These are phyloP conservation scores for Sitta carolinensis DNA, from an alignment of 2,797 vertebrate genomes.

Conservation along the genomic window DNA sequence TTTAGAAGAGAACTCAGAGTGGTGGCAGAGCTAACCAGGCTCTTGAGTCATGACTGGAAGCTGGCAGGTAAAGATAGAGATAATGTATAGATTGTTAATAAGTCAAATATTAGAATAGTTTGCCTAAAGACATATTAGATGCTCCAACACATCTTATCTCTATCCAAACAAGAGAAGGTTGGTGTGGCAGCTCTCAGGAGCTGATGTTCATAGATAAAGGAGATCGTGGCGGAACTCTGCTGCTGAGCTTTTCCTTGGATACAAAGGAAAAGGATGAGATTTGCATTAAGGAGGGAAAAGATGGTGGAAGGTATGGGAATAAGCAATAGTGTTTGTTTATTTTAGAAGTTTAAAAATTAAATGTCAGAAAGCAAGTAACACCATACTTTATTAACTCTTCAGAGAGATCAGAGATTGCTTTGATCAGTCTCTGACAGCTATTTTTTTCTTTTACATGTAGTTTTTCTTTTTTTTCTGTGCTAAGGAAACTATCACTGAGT, in stretches of 20 bases:
- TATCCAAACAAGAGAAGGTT: neutral
- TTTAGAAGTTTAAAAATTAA: neutral
- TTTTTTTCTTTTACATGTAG: neutral
- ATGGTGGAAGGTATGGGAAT: neutral
- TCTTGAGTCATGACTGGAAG: neutral
- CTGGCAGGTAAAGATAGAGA: neutral
- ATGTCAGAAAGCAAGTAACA: neutral
- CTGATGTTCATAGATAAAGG: neutral
- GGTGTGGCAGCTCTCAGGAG: neutral
- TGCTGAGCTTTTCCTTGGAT: neutral
- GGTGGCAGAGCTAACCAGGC: neutral
- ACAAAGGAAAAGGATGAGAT: neutral
- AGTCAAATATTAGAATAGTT: neutral
- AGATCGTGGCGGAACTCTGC: neutral
- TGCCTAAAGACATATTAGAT: neutral
- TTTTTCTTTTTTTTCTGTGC: neutral
- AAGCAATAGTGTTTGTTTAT: neutral
- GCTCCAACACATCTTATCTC: neutral
- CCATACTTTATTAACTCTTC: neutral
- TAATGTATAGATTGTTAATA: neutral
- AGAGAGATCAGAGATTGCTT: neutral
- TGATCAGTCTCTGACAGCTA: neutral
- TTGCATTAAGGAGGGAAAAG: neutral
- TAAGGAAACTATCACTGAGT: neutral
- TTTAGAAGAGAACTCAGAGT: neutral